phyloP scores from a whole-genome alignment of 2,113 vertebrate species.

The Cisticola juncidis region DNA sequence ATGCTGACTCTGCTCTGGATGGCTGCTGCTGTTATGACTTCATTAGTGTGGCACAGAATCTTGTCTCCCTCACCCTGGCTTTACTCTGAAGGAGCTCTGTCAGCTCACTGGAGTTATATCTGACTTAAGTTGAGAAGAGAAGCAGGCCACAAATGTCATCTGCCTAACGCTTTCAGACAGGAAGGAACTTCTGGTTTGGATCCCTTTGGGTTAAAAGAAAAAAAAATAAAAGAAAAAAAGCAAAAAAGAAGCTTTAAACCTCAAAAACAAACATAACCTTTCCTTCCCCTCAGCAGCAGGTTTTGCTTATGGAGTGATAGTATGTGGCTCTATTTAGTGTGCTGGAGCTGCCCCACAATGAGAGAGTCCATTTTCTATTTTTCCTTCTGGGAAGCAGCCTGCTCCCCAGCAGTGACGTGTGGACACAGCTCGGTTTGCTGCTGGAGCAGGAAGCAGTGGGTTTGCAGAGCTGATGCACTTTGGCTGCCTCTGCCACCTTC shows the following conservation, averaged over 20 bases:
- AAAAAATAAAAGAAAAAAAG: background rate
- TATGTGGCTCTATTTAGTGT: background rate
- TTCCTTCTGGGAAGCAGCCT: conserved; percentile 4
- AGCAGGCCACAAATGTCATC: background rate
- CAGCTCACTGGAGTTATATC: background rate
- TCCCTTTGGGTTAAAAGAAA: background rate
- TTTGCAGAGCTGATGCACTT: conserved; percentile 20
- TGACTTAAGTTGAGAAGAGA: background rate
- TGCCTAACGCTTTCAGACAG: conserved; percentile 12
- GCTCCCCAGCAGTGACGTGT: background rate
- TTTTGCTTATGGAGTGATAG: conserved; percentile 52
- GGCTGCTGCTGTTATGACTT: conserved; percentile 9
- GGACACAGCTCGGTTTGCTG: background rate
- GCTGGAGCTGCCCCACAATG: conserved; percentile 34
- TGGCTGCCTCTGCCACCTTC: background rate
- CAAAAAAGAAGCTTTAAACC: background rate
- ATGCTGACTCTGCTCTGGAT: background rate
- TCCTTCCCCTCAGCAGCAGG: conserved; percentile 48
- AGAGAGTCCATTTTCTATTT: background rate
- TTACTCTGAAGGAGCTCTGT: background rate
- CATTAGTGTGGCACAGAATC: background rate
- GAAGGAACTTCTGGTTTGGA: conserved; percentile 58
- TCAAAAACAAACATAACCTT: conserved; percentile 43
- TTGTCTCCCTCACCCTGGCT: background rate
- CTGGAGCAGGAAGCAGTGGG: background rate